Evolutionary conservation across 2,888 invertebrate genomes (phyloP).

Genomic region (Tricholauxania praeusta): DNA sequence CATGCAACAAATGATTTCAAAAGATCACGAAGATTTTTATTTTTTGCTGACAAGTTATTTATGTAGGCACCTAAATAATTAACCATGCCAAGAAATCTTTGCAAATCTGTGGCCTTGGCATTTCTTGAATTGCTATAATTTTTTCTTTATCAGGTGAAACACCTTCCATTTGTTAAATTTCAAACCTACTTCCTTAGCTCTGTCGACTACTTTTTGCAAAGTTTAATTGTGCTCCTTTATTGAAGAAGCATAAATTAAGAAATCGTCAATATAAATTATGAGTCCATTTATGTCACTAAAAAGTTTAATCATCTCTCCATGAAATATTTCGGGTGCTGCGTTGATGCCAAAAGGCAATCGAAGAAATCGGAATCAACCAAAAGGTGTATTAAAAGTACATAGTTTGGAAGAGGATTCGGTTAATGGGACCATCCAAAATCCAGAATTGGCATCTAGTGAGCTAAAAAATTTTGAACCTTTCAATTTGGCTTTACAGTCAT

Average conservation of each 20-base stretch:
- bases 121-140: constrained; percentile 32
- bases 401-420: constrained; percentile 34
- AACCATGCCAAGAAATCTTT: constrained; percentile 24
- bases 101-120: constrained; percentile 34
- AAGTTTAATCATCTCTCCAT: constrained; percentile 42
- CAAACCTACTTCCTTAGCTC: too few species aligned
- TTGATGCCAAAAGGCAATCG: constrained; percentile 40
- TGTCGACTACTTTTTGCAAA: too few species aligned
- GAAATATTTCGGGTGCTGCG: constrained; percentile 44
- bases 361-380: constrained; percentile 34
- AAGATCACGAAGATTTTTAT: constrained; percentile 21
- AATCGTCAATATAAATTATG: constrained; percentile 40
- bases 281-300: constrained; percentile 47
- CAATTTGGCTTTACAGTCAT: constrained; percentile 39
- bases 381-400: constrained; percentile 45
- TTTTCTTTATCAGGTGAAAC: constrained; percentile 34
- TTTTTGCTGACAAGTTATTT: constrained; percentile 36
- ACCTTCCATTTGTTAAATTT: not conserved
- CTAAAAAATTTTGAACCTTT: too few species aligned
- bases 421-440: constrained; percentile 35
- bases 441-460: constrained; percentile 20
- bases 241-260: constrained; percentile 28
- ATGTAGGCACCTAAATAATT: constrained; percentile 43
- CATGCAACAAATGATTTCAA: constrained; percentile 25
- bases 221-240: not conserved